Evolutionary conservation across 2,888 invertebrate species (phyloP), one percentile per base, ranked within the genome.

Genomic region (Drosophila austrosaltans): DNA sequence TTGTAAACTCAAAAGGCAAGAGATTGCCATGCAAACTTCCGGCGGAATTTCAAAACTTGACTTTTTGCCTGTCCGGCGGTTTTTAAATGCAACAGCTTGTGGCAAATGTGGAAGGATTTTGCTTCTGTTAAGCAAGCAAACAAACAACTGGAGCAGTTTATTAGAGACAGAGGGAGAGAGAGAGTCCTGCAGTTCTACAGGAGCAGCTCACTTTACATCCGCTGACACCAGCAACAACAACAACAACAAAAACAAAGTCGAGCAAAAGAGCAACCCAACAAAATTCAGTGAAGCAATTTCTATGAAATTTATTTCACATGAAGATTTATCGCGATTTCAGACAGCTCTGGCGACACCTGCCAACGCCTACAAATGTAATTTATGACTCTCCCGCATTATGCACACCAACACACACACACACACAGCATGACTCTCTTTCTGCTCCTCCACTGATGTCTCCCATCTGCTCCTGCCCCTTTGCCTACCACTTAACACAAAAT

Each of bases 351-450:
- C 92, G 92, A 92, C 92, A 92, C 92, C 93, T 92, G 92, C 93
- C 93, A 92, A 92, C 92, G 93, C 92, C 92, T 92, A 92, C 92
- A 91, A 92, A 91, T 91, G 92, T 92, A 92, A 92, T 92, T 92
- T 92, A 92, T 92, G 90, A 90, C 90, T 87, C 87, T 90, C 89
- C 90, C 89, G 89, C 90, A 89, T 86, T 89, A 89, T 86, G 89
- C 85, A 87, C 89, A 89, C 78, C 82, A 75, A 62, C 75, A 71
- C 77, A 72, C 75, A 69, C 69, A 67, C 57, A 65, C 48, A 67
- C 63, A 72, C 82, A 84, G 87, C 86, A 71, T 89, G 85, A 75
- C 82, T 87, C 63, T 69, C 67, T 69, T 66, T 72, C 66, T 12
- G 28, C 53, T 60, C 63, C 70, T n/a, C 16, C 12, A 54, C 56